phyloP scores from a whole-genome alignment of 2,113 vertebrate genomes.

The Corydoras sp. region DNA sequence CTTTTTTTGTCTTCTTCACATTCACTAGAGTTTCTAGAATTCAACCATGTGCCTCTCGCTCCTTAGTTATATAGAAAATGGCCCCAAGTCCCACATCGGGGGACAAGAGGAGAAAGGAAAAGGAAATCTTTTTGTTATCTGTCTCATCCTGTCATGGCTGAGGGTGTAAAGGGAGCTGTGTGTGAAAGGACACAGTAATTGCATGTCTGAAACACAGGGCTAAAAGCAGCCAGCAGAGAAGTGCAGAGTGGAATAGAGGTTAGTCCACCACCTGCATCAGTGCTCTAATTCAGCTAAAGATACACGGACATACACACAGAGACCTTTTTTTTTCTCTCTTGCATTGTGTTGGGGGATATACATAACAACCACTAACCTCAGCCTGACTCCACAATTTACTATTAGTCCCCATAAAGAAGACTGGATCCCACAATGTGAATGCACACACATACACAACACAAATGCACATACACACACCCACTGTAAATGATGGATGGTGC shows the following conservation, averaged over 20 bases:
- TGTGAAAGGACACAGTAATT: constrained; percentile 48
- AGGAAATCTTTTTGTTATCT: constrained; percentile 36
- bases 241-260: constrained; percentile 37
- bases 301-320: constrained; percentile 12
- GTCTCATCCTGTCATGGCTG: constrained; percentile 41
- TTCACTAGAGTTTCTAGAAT: neutral
- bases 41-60: neutral
- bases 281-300: neutral
- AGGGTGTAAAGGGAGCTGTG: constrained; percentile 17
- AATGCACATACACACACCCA: neutral
- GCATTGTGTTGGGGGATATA: too few relatives aligned
- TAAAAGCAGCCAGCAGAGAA: constrained; percentile 36
- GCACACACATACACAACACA: neutral
- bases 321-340: neutral
- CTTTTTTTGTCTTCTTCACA: neutral
- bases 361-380: too few relatives aligned
- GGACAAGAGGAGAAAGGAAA: constrained; percentile 27
- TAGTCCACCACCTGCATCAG: constrained; percentile 31
- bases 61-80: neutral
- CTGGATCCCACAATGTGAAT: neutral
- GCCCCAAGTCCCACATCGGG: neutral
- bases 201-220: constrained; percentile 45
- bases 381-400: too few relatives aligned
- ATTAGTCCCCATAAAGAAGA: too few relatives aligned
- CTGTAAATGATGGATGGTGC: neutral